A percentile compares a stretch with the other conserved stretches of the same genome.
Conservation (phyloP, 2,113 vertebrate genomes). For the Pedetes capensis region DNA sequence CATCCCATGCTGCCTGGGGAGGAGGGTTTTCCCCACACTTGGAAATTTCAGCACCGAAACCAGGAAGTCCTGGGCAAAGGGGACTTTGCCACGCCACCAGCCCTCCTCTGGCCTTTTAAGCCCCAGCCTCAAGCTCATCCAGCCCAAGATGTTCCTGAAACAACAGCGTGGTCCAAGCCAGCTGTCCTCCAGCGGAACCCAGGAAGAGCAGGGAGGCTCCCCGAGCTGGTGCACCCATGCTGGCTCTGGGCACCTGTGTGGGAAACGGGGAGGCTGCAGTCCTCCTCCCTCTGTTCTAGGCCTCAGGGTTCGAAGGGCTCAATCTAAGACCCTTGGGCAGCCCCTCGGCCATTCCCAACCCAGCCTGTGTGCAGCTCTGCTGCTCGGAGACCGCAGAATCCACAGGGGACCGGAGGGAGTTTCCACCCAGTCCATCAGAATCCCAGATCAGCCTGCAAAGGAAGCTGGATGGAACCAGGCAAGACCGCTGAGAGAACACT, state of each 20-base stretch:
- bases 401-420: too few species aligned
- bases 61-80: not conserved
- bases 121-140: not conserved
- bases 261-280: rapidly evolving
- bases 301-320: not conserved
- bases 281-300: not conserved
- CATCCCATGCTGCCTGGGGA: not conserved
- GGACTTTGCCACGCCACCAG: not conserved
- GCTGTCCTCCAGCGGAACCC: rapidly evolving
- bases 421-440: too few species aligned
- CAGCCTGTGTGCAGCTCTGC: too few species aligned
- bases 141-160: not conserved
- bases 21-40: too few species aligned
- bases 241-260: not conserved
- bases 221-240: not conserved
- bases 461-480: not conserved
- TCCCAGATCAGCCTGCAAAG: too few species aligned
- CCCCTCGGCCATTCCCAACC: too few species aligned
- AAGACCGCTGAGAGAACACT: rapidly evolving
- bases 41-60: not conserved
- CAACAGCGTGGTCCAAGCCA: too few species aligned
- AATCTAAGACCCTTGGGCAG: not conserved
- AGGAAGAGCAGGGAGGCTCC: not conserved
- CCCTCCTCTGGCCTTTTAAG: too few species aligned
- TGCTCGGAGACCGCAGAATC: too few species aligned